phyloP scores from a whole-genome alignment of 2,113 vertebrate genomes.

The Puffinus mauretanicus region DNA sequence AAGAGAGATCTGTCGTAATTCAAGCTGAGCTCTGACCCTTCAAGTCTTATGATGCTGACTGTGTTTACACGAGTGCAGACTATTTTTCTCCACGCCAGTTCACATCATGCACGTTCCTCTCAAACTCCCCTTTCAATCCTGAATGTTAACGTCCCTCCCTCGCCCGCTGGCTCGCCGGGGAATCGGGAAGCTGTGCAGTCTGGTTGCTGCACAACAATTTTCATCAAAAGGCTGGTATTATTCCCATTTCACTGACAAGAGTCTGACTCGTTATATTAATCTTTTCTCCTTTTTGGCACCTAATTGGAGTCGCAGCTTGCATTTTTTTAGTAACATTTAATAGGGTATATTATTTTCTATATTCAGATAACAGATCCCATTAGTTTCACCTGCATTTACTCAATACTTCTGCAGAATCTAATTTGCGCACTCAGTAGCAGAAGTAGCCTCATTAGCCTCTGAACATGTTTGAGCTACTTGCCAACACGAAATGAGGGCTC shows the following conservation, averaged over 20 bases:
- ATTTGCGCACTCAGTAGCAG: slow-evolving; percentile 12
- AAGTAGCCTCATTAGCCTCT: slow-evolving; percentile 34
- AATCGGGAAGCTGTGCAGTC: background rate
- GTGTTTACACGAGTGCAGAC: background rate
- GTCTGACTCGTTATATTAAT: background rate
- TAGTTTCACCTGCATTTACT: slow-evolving; percentile 44
- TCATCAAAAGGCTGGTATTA: slow-evolving; percentile 1
- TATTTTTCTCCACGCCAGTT: background rate
- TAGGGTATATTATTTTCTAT: slow-evolving; percentile 25
- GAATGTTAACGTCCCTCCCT: background rate
- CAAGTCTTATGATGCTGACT: background rate
- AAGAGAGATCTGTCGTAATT: slow-evolving; percentile 32
- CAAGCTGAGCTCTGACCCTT: slow-evolving; percentile 17
- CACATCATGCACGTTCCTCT: background rate
- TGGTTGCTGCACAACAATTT: background rate
- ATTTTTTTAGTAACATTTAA: slow-evolving; percentile 11
- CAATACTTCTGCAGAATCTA: slow-evolving; percentile 27
- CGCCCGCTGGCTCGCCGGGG: fast-evolving
- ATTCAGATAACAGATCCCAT: slow-evolving; percentile 34
- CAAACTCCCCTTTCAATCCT: background rate
- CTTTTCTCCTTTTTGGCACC: background rate
- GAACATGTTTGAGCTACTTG: background rate
- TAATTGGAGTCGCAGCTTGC: background rate
- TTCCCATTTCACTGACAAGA: background rate
- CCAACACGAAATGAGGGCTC: background rate